Conservation (phyloP, 2,113 vertebrate genomes). For the Saccopteryx leptura region DNA sequence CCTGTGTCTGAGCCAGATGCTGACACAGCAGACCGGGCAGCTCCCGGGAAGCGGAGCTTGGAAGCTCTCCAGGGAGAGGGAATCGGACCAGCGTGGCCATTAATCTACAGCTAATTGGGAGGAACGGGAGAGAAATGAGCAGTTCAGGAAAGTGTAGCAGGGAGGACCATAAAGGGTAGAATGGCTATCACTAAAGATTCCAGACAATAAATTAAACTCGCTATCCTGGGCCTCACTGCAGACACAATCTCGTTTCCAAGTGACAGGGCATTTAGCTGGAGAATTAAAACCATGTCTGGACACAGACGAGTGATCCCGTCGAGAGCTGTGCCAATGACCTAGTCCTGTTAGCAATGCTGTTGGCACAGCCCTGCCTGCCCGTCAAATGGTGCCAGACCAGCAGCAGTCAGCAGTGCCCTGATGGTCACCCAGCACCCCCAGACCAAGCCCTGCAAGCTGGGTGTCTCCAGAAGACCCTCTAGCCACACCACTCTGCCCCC, state of each 20-base stretch:
- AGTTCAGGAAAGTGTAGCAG: constrained; percentile 17
- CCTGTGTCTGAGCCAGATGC: background rate
- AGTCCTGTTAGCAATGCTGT: constrained; percentile 31
- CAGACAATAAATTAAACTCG: constrained; percentile 42
- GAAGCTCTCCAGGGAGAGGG: constrained; percentile 57
- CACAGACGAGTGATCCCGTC: constrained; percentile 53
- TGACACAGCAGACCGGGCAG: background rate
- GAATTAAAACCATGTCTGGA: constrained; percentile 18
- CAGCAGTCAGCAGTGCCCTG: background rate
- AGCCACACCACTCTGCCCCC: background rate
- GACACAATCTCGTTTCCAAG: constrained; percentile 29
- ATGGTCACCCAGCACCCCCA: background rate
- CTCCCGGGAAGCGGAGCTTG: background rate
- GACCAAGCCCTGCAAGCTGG: background rate
- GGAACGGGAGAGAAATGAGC: constrained; percentile 64
- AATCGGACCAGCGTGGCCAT: background rate
- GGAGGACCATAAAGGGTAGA: constrained; percentile 33
- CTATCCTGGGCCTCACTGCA: constrained; percentile 52
- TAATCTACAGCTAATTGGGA: constrained; percentile 63
- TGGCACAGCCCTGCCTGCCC: background rate
- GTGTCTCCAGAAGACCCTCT: background rate
- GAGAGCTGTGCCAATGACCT: constrained; percentile 65
- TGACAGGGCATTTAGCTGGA: constrained; percentile 54
- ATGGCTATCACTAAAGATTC: constrained; percentile 71
- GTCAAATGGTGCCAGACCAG: background rate